phyloP scores from a whole-genome alignment of 1,140 invertebrate species.

The Aphelinus certus region DNA sequence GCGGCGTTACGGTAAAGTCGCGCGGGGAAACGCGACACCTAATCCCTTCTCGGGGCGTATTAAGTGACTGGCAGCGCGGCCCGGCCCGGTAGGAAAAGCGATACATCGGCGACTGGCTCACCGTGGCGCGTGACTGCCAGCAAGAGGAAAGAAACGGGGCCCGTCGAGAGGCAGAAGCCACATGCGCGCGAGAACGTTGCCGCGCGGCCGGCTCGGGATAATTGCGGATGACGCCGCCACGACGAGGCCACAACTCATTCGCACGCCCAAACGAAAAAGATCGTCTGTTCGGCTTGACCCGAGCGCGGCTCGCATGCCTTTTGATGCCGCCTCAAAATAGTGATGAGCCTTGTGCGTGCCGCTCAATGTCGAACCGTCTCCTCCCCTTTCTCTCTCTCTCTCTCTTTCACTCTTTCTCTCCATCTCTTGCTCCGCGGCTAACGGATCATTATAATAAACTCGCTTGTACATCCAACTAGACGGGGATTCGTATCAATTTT shows the following conservation, averaged over 20 bases:
- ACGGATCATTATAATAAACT: too few species aligned
- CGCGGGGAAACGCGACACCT: conserved; percentile 58
- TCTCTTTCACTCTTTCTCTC: background rate
- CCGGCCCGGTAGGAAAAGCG: conserved; percentile 1
- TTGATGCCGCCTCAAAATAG: background rate
- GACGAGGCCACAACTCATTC: too few species aligned
- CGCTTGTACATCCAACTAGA: too few species aligned
- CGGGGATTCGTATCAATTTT: too few species aligned
- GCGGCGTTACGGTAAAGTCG: conserved; percentile 13
- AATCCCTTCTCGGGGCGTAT: conserved; percentile 59
- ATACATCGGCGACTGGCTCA: background rate
- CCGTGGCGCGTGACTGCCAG: background rate
- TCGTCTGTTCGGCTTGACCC: too few species aligned
- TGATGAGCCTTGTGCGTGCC: background rate
- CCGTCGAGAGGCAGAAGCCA: background rate
- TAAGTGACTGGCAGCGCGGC: conserved; percentile 56
- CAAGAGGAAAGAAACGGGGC: background rate
- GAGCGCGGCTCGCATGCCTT: too few species aligned
- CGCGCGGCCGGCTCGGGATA: background rate
- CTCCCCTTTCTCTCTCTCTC: background rate
- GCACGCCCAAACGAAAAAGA: too few species aligned
- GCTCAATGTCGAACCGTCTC: too few species aligned
- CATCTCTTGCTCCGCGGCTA: background rate
- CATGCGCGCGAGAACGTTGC: background rate
- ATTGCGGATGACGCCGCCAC: background rate